phyloP scores from a whole-genome alignment of 1,140 invertebrate species.

The Cotesia typhae region DNA sequence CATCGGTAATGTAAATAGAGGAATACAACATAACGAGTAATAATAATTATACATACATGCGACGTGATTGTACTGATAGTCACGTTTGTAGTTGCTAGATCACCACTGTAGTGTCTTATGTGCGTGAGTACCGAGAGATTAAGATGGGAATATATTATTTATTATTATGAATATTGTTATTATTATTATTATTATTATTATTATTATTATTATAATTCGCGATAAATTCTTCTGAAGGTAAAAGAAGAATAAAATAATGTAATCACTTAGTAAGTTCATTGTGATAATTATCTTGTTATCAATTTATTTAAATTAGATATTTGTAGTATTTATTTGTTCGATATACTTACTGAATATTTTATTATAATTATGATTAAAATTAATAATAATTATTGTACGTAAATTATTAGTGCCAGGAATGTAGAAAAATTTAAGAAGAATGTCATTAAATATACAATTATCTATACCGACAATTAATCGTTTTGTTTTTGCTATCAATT shows the following conservation, averaged over 20 bases:
- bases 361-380: too few species aligned
- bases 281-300: background rate
- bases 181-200: conserved; percentile 2
- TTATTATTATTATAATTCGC: background rate
- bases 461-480: background rate
- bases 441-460: conserved; percentile 1
- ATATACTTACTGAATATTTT: background rate
- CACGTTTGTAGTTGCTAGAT: conserved; percentile 19
- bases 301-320: background rate
- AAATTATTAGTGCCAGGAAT: background rate
- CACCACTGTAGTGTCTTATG: background rate
- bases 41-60: conserved; percentile 18
- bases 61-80: conserved; percentile 21
- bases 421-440: background rate
- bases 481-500: background rate
- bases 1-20: conserved; percentile 30
- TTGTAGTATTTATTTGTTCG: conserved; percentile 6
- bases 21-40: conserved; percentile 14
- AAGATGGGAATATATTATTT: background rate
- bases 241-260: background rate
- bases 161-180: background rate
- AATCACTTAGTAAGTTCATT: background rate
- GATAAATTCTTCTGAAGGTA: background rate
- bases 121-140: background rate
- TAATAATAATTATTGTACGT: background rate